Percentiles rank a stretch among this genome's conserved stretches.
phyloP scores from a whole-genome alignment of 2,888 invertebrate genomes.

The Toxonevra muliebris region DNA sequence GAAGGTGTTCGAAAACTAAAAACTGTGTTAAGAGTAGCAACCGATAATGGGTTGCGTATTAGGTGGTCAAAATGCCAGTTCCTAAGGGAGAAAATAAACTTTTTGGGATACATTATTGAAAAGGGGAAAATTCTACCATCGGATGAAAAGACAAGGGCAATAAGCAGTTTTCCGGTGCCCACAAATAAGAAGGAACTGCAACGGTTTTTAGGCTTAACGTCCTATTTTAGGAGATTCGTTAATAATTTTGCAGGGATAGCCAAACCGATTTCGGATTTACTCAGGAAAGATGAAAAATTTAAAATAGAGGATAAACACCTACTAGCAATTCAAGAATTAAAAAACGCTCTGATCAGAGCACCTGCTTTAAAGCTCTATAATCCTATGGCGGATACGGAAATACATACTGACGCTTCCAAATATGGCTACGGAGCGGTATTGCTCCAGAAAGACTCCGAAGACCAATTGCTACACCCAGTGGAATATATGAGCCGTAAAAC shows the following conservation, averaged over 20 bases:
- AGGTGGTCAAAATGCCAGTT: constrained; percentile 39
- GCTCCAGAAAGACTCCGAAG: constrained; percentile 2
- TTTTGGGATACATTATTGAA: constrained; percentile 39
- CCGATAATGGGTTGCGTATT: constrained; percentile 25
- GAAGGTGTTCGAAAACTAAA: too few species aligned
- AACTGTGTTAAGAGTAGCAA: constrained; percentile 29
- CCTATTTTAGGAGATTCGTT: constrained; percentile 36
- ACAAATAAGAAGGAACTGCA: constrained; percentile 35
- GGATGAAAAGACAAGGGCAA: constrained; percentile 31
- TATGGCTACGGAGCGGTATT: constrained; percentile 11
- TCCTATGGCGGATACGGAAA: background rate
- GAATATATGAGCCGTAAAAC: constrained; percentile 11
- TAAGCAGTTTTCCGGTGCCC: constrained; percentile 36
- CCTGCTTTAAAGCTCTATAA: constrained; percentile 34
- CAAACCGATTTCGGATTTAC: too few species aligned
- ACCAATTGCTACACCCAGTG: constrained; percentile 1
- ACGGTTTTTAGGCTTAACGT: constrained; percentile 38
- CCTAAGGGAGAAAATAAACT: constrained; percentile 30
- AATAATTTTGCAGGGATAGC: too few species aligned
- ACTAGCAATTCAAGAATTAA: constrained; percentile 24
- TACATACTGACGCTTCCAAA: constrained; percentile 8
- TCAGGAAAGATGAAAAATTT: constrained; percentile 29
- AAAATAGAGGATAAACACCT: constrained; percentile 22
- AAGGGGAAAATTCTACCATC: constrained; percentile 34
- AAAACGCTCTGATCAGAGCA: constrained; percentile 16